These are phyloP conservation scores for Pseudochirops corinnae DNA, from an alignment of 2,797 vertebrate species.

Conservation along the genomic window DNA sequence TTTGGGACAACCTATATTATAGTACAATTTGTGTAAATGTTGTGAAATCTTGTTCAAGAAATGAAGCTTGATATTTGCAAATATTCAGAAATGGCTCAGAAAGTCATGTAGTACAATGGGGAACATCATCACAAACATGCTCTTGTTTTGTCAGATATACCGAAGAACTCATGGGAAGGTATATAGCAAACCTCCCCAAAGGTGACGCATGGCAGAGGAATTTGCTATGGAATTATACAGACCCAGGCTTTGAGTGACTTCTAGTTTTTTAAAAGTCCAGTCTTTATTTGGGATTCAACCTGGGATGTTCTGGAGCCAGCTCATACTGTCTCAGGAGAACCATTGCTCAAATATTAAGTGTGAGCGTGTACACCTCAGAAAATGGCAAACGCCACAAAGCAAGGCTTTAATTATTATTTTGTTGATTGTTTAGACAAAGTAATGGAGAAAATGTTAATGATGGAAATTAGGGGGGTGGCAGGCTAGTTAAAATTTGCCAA, in stretches of 20 bases:
- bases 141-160: neutral
- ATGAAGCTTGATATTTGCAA: neutral
- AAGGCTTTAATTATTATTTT: neutral
- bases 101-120: neutral
- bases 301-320: neutral
- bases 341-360: neutral
- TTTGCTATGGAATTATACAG: neutral
- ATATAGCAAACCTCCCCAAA: too few relatives aligned
- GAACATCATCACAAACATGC: neutral
- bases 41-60: neutral
- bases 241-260: neutral
- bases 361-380: neutral
- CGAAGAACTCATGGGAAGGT: neutral
- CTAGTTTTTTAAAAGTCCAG: too few relatives aligned
- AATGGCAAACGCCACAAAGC: neutral
- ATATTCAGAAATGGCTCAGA: neutral
- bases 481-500: neutral
- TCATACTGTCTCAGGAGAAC: neutral
- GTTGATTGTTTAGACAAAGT: neutral
- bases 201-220: neutral
- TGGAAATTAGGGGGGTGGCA: neutral
- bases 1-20: neutral
- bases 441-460: neutral
- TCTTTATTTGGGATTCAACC: neutral
- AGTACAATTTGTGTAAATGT: neutral